Conservation (phyloP, 2,113 vertebrate species). For the Corythornis madagascariensis region DNA sequence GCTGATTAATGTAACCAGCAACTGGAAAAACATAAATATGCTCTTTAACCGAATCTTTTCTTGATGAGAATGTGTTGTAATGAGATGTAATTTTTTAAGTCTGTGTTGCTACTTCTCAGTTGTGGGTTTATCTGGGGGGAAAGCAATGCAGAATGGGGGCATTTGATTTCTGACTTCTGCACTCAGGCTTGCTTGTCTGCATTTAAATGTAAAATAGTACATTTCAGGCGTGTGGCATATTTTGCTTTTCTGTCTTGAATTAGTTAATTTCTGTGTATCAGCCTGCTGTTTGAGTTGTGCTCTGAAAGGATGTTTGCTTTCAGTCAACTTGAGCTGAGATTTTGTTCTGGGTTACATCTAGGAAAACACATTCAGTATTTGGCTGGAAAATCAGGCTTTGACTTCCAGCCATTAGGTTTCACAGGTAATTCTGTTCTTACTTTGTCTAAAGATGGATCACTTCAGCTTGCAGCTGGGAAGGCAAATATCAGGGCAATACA, state of each 20-base stretch:
- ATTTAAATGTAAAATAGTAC: slow-evolving; percentile 4
- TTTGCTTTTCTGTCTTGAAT: not conserved
- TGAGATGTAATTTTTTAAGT: slow-evolving; percentile 30
- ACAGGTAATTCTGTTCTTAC: not conserved
- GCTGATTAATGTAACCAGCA: slow-evolving; percentile 14
- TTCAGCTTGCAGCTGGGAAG: not conserved
- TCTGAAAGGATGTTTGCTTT: not conserved
- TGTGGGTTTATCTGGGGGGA: not conserved
- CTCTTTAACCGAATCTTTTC: not conserved
- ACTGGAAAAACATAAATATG: slow-evolving; percentile 15
- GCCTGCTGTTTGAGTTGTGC: not conserved
- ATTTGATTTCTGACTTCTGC: not conserved
- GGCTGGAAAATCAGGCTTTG: not conserved
- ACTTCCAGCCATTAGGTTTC: not conserved
- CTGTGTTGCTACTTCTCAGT: not conserved
- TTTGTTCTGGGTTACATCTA: not conserved
- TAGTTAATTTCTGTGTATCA: not conserved
- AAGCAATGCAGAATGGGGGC: not conserved
- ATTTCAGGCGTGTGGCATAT: not conserved
- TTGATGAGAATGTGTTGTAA: slow-evolving; percentile 21
- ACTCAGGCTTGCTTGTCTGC: not conserved
- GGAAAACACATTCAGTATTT: not conserved
- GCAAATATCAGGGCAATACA: not conserved
- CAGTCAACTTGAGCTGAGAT: not conserved
- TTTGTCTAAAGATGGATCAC: not conserved